Percentiles rank a stretch among this genome's conserved stretches.
Evolutionary conservation across 2,888 invertebrate species (phyloP).

Genomic region (Lycocerus yunnanus): DNA sequence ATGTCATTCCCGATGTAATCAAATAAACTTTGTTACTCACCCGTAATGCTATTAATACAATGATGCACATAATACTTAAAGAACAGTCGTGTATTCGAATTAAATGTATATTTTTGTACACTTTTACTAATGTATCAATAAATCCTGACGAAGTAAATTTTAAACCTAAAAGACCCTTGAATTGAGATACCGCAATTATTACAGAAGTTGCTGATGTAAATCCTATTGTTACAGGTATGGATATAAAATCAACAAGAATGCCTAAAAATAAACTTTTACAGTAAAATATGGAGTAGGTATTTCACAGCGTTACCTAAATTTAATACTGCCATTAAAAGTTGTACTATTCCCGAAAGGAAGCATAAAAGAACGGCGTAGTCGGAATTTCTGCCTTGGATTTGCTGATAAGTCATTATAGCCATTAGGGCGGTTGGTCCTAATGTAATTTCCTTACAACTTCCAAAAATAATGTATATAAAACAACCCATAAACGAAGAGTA

Average conservation of each 20-base stretch:
- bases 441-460: slow-evolving; percentile 86
- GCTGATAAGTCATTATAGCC: slow-evolving; percentile 87
- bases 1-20: too few relatives aligned
- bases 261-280: too few relatives aligned
- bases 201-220: slow-evolving; percentile 92
- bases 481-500: slow-evolving; percentile 95
- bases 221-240: slow-evolving; percentile 85
- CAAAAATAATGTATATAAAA: slow-evolving; percentile 87
- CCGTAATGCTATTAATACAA: slow-evolving; percentile 72
- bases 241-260: slow-evolving; percentile 87
- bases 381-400: slow-evolving; percentile 69
- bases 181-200: slow-evolving; percentile 84
- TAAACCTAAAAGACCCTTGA: slow-evolving; percentile 76
- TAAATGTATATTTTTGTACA: slow-evolving; percentile 69
- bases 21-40: slow-evolving; percentile 68
- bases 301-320: too few relatives aligned
- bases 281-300: too few relatives aligned
- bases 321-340: slow-evolving; percentile 79
- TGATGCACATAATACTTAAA: slow-evolving; percentile 75
- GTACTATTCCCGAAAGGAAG: slow-evolving; percentile 80
- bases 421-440: slow-evolving; percentile 93
- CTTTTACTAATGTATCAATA: slow-evolving; percentile 73
- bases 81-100: slow-evolving; percentile 71
- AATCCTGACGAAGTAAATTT: slow-evolving; percentile 76
- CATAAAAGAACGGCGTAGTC: slow-evolving; percentile 84